phyloP scores from a whole-genome alignment of 2,113 vertebrate species.

The Planiliza haematocheilus region DNA sequence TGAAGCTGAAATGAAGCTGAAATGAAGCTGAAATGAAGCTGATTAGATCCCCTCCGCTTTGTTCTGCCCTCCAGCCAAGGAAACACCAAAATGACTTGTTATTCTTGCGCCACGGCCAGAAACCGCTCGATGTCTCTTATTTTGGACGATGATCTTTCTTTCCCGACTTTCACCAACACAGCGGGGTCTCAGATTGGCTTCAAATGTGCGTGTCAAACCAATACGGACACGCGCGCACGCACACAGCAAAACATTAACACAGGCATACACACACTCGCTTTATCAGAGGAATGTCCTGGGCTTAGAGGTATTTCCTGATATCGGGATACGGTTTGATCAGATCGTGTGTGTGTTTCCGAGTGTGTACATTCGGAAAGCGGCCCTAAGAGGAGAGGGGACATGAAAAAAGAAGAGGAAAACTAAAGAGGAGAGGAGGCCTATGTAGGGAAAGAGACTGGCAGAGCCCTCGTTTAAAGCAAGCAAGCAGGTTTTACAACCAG shows the following conservation, averaged over 20 bases:
- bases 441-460: constrained; percentile 53
- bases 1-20: constrained; percentile 68
- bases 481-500: constrained; percentile 64
- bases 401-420: constrained; percentile 11
- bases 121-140: constrained; percentile 55
- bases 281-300: constrained; percentile 68
- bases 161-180: constrained; percentile 29
- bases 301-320: constrained; percentile 75
- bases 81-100: constrained; percentile 82
- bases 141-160: constrained; percentile 35
- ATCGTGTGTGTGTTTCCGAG: constrained; percentile 9
- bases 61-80: constrained; percentile 69
- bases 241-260: neutral
- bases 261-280: constrained; percentile 1
- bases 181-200: neutral
- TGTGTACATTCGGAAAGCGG: constrained; percentile 9
- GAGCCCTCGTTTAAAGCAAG: constrained; percentile 51
- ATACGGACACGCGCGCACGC: neutral
- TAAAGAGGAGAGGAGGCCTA: constrained; percentile 48
- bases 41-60: constrained; percentile 73
- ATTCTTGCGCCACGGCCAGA: constrained; percentile 72
- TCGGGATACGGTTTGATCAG: constrained; percentile 57
- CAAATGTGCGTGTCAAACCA: neutral
- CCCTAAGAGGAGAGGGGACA: neutral
- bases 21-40: constrained; percentile 69